A percentile compares a stretch with the other conserved stretches of the same genome.
phyloP scores from a whole-genome alignment of 2,797 vertebrate species.

The Eleutherodactylus coqui region DNA sequence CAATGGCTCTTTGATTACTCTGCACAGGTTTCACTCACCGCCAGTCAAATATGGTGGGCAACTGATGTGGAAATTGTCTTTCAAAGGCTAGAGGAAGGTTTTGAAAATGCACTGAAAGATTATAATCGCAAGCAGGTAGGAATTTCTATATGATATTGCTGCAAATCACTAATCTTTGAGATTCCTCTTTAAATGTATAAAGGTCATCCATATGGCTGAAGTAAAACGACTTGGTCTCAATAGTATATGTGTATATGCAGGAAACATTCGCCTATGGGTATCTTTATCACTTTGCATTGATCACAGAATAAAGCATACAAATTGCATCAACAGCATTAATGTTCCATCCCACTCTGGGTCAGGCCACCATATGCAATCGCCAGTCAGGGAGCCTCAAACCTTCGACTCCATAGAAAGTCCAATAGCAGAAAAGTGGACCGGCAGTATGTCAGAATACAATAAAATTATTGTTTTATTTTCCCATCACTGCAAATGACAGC shows the following conservation, averaged over 20 bases:
- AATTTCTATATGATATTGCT: background rate
- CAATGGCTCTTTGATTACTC: slow-evolving; percentile 78
- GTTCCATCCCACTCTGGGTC: too few relatives aligned
- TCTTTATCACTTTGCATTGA: background rate
- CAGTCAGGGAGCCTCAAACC: too few relatives aligned
- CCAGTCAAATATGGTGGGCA: slow-evolving; percentile 79
- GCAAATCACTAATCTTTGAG: background rate
- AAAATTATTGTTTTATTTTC: too few relatives aligned
- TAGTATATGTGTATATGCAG: background rate
- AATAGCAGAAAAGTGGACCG: too few relatives aligned
- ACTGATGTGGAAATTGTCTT: slow-evolving; percentile 80
- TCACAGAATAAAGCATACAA: too few relatives aligned
- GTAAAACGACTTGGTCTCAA: background rate
- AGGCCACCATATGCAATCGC: too few relatives aligned
- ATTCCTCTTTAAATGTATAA: background rate
- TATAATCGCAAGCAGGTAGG: slow-evolving; percentile 78
- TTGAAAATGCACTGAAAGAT: slow-evolving; percentile 80
- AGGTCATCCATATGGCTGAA: background rate
- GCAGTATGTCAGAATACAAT: too few relatives aligned
- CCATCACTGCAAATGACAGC: too few relatives aligned
- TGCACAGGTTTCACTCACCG: slow-evolving; percentile 75
- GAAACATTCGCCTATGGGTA: background rate
- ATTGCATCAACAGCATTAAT: too few relatives aligned
- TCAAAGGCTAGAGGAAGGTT: slow-evolving; percentile 78
- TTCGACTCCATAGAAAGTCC: too few relatives aligned